These are phyloP conservation scores for Kuschelorhynchus macadamiae DNA, from an alignment of 2,888 invertebrate genomes.

Conservation along the genomic window DNA sequence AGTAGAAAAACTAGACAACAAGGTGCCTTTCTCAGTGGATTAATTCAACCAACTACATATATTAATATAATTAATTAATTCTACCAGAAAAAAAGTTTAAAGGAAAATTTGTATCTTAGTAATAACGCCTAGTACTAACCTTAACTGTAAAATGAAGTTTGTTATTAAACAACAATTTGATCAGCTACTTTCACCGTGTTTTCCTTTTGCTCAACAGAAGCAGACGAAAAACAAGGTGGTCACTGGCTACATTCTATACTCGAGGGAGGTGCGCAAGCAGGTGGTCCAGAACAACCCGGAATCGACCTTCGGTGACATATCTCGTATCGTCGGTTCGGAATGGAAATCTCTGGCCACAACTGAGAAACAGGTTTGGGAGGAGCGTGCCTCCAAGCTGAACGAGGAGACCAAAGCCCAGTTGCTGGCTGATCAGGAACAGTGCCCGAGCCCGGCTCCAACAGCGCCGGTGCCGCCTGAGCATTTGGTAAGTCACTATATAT, in stretches of 20 bases:
- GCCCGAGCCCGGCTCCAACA: conserved; percentile 67
- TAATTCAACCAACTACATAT: too few relatives aligned
- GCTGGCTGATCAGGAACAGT: conserved; percentile 70
- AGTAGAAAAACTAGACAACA: too few relatives aligned
- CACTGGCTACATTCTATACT: conserved; percentile 98
- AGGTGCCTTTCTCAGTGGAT: too few relatives aligned
- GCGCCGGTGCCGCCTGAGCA: conserved; percentile 64
- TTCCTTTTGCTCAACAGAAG: conserved; percentile 61
- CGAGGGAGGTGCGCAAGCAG: conserved; percentile 94
- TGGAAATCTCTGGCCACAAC: conserved; percentile 93
- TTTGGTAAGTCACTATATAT: conserved; percentile 59
- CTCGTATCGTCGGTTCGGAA: conserved; percentile 83
- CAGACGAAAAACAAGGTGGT: conserved; percentile 83
- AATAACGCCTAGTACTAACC: too few relatives aligned
- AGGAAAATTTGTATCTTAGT: too few relatives aligned
- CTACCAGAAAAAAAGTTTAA: too few relatives aligned
- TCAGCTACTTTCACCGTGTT: conserved; percentile 10
- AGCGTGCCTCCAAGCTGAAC: conserved; percentile 89
- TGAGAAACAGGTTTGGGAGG: conserved; percentile 96
- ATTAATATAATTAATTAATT: too few relatives aligned
- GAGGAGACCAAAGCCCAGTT: conserved; percentile 84
- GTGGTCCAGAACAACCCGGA: conserved; percentile 96
- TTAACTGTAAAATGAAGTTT: too few relatives aligned
- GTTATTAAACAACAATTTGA: too few relatives aligned
- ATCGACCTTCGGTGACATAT: conserved; percentile 90